These are phyloP conservation scores for Patella caerulea DNA, from an alignment of 2,888 invertebrate species.

Conservation along the genomic window DNA sequence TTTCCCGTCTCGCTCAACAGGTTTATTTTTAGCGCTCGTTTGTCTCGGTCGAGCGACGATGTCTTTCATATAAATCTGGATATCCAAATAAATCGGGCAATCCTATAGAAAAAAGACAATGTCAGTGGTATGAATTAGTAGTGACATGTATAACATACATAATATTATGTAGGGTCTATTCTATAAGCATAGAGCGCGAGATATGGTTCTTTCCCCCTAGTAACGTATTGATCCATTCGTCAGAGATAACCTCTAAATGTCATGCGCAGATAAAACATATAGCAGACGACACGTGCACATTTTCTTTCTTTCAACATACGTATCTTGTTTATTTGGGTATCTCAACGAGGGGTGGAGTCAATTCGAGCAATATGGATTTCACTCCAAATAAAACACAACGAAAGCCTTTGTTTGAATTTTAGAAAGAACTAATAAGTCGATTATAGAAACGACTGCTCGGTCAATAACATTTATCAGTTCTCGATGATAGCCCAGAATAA, in stretches of 20 bases:
- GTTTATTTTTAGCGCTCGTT: conserved; percentile 23
- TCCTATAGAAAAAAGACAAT: neutral
- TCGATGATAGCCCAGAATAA: too few species aligned
- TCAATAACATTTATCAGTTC: too few species aligned
- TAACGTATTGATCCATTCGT: conserved; percentile 7
- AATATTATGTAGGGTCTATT: too few species aligned
- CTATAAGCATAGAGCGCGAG: too few species aligned
- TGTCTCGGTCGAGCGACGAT: conserved; percentile 16
- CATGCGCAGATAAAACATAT: neutral
- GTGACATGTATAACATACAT: too few species aligned
- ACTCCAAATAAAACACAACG: neutral
- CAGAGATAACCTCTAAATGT: neutral
- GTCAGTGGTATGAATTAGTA: too few species aligned
- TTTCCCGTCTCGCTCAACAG: neutral
- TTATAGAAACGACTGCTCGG: too few species aligned
- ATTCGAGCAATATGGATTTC: neutral
- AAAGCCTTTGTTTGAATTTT: neutral
- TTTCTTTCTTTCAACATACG: neutral
- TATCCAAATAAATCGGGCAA: neutral
- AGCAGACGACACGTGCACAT: conserved; percentile 7
- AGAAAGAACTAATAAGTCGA: neutral
- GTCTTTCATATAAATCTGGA: conserved; percentile 18
- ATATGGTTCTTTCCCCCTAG: neutral
- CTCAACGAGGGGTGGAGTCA: neutral
- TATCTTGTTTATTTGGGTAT: neutral